These are phyloP conservation scores for Tetropium fuscum DNA, from an alignment of 2,888 invertebrate genomes.

Conservation along the genomic window DNA sequence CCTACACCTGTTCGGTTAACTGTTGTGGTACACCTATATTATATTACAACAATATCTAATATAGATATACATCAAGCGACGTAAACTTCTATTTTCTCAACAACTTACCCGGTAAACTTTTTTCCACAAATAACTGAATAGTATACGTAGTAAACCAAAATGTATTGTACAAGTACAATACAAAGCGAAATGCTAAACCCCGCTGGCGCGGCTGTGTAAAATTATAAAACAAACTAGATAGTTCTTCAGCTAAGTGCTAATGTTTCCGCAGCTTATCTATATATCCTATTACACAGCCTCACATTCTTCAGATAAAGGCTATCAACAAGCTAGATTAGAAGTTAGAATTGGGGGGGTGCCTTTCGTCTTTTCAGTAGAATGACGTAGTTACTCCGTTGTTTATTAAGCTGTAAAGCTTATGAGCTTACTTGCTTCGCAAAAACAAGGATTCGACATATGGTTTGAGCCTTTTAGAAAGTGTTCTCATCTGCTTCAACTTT, in stretches of 20 bases:
- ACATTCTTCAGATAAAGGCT: slow-evolving; percentile 47
- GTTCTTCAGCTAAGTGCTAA: slow-evolving; percentile 44
- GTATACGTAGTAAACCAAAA: slow-evolving; percentile 17
- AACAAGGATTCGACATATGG: slow-evolving; percentile 1
- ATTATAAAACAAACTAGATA: slow-evolving; percentile 43
- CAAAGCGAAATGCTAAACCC: slow-evolving; percentile 25
- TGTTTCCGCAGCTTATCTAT: slow-evolving; percentile 46
- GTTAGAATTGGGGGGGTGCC: slow-evolving; percentile 25
- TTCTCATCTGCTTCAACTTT: neutral
- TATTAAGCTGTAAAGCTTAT: slow-evolving; percentile 24
- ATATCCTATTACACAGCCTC: slow-evolving; percentile 43
- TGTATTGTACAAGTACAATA: slow-evolving; percentile 26
- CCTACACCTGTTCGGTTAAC: too few relatives aligned
- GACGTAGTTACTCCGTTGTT: slow-evolving; percentile 29
- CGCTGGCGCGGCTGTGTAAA: slow-evolving; percentile 29
- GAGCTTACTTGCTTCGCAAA: slow-evolving; percentile 12
- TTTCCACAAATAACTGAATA: slow-evolving; percentile 18
- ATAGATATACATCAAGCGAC: too few relatives aligned
- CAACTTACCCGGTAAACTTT: neutral
- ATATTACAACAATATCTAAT: too few relatives aligned
- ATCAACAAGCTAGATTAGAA: slow-evolving; percentile 44
- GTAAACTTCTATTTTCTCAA: too few relatives aligned
- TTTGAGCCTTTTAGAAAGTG: neutral
- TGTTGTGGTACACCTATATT: too few relatives aligned
- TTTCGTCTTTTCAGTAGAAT: slow-evolving; percentile 18